A percentile compares a stretch with the other conserved stretches of the same genome.
Evolutionary conservation across 2,113 vertebrate species (phyloP).

Genomic region (Coturnix japonica): DNA sequence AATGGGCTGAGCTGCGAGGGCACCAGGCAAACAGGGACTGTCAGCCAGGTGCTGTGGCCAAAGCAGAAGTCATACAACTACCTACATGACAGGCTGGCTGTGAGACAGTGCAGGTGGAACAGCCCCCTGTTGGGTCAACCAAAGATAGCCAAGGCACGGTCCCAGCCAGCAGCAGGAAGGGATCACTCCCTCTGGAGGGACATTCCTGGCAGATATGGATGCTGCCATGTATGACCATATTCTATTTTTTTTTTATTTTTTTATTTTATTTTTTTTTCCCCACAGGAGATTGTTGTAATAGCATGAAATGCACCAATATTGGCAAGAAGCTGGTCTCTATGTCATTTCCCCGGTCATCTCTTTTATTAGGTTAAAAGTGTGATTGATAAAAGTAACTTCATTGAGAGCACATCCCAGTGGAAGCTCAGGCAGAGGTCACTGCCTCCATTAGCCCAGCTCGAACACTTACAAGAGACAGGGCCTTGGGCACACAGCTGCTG

Average conservation of each 20-base stretch:
- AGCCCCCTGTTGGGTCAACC: rapidly evolving
- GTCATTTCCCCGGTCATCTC: not conserved
- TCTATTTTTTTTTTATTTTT: not conserved
- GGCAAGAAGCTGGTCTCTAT: not conserved
- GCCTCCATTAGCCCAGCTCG: rapidly evolving
- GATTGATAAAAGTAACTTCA: not conserved
- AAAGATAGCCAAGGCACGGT: rapidly evolving
- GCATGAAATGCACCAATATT: constrained; percentile 7
- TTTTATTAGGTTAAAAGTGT: not conserved
- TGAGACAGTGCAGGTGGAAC: not conserved
- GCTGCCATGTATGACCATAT: rapidly evolving
- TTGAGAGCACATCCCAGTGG: not conserved
- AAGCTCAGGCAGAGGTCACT: not conserved
- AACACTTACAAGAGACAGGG: rapidly evolving
- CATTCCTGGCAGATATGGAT: not conserved
- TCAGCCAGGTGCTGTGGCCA: not conserved
- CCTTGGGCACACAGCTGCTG: rapidly evolving
- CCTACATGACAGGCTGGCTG: not conserved
- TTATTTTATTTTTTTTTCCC: not conserved
- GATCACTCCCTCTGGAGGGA: rapidly evolving
- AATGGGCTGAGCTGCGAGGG: not conserved
- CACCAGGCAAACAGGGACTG: not conserved
- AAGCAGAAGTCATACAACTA: rapidly evolving
- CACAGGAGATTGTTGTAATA: not conserved
- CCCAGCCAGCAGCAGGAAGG: not conserved